Conservation (phyloP, 1,140 invertebrate species). For the Neodiprion virginianus region DNA sequence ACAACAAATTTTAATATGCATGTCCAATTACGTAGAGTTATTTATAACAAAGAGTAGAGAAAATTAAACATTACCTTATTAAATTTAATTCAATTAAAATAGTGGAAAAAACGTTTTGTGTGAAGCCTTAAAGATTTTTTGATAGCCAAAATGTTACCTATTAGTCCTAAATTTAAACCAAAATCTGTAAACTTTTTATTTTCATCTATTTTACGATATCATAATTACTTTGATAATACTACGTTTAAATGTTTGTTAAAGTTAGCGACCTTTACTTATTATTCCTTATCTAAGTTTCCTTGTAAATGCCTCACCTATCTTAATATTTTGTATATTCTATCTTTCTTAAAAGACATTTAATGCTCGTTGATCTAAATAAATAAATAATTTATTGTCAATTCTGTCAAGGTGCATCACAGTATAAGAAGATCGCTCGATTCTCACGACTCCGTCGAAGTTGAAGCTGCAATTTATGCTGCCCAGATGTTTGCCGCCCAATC, state of each 20-base stretch:
- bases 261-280: conserved; percentile 4
- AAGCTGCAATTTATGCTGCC: conserved; percentile 95
- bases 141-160: no score
- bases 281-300: background rate
- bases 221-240: background rate
- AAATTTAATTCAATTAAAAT: no score
- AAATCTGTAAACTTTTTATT: no score
- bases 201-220: no score
- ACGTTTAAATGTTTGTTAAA: background rate
- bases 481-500: conserved; percentile 92
- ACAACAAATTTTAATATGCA: no score
- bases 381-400: background rate
- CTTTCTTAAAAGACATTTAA: background rate
- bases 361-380: background rate
- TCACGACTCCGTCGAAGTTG: conserved; percentile 93
- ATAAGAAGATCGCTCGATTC: conserved; percentile 92
- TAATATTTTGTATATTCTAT: background rate
- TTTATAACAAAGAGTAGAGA: no score
- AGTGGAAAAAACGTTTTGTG: no score
- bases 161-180: no score
- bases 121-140: no score
- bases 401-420: conserved; percentile 82
- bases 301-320: background rate
- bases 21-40: no score
- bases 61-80: no score